Percentiles rank a stretch among this genome's conserved stretches.
phyloP scores from a whole-genome alignment of 2,888 invertebrate genomes.

The Nemapogon koenigi region DNA sequence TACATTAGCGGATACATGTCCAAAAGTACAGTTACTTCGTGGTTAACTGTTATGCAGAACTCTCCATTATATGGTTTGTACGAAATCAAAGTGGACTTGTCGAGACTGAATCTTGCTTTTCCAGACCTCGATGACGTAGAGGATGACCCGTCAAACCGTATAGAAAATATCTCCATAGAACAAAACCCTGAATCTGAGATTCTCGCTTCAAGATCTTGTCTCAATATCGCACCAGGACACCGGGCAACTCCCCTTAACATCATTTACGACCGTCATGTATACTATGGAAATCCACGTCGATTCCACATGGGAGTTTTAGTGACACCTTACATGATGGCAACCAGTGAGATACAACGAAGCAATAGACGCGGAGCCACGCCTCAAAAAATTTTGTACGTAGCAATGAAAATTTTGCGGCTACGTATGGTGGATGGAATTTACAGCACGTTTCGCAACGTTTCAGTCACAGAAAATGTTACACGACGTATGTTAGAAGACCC shows the following conservation, averaged over 20 bases:
- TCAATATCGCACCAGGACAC: slow-evolving; percentile 25
- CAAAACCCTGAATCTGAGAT: slow-evolving; percentile 20
- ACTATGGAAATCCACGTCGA: slow-evolving; percentile 26
- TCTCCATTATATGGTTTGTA: slow-evolving; percentile 23
- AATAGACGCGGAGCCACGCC: too few species aligned
- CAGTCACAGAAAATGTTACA: slow-evolving; percentile 21
- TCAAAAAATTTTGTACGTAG: too few species aligned
- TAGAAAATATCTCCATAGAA: slow-evolving; percentile 22
- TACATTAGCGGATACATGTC: slow-evolving; percentile 24
- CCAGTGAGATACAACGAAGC: too few species aligned
- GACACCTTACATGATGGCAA: slow-evolving; percentile 31
- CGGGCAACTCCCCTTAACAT: slow-evolving; percentile 22
- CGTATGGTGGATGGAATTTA: too few species aligned
- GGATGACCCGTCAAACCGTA: slow-evolving; percentile 19
- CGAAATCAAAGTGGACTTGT: slow-evolving; percentile 24
- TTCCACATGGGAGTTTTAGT: slow-evolving; percentile 24
- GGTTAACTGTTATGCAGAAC: slow-evolving; percentile 22
- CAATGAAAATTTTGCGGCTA: slow-evolving; percentile 31
- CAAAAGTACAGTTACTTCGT: slow-evolving; percentile 23
- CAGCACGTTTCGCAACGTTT: slow-evolving; percentile 23
- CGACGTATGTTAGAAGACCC: slow-evolving; percentile 23
- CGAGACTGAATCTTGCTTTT: slow-evolving; percentile 19
- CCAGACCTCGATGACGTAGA: slow-evolving; percentile 17
- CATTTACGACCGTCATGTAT: slow-evolving; percentile 33
- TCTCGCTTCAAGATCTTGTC: slow-evolving; percentile 22